Evolutionary conservation across 64 coral and sea anemone species (phyloP).

Genomic region (Montipora efflorescens): DNA sequence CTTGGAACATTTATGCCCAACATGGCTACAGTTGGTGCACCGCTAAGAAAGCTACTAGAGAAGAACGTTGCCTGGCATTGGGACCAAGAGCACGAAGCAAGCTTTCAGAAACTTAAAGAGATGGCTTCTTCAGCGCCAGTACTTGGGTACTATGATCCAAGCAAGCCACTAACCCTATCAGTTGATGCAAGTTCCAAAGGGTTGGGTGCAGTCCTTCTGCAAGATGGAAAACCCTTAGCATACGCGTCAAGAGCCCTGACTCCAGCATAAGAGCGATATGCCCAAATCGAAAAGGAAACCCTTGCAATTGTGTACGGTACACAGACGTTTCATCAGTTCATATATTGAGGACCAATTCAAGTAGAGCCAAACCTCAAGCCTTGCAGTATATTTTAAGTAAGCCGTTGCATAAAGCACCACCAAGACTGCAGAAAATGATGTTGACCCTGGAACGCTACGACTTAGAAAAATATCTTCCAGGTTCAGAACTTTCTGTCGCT

Average conservation of each 20-base stretch:
- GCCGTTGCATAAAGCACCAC: conserved; percentile 49
- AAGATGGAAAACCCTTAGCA: conserved; percentile 52
- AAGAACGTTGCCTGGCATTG: conserved; percentile 56
- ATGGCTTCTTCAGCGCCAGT: conserved; percentile 31
- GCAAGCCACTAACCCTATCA: conserved; percentile 31
- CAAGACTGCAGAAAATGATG: conserved; percentile 45
- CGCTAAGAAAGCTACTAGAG: conserved; percentile 59
- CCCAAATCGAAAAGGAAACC: too few relatives aligned
- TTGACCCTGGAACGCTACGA: conserved; percentile 30
- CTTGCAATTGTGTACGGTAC: conserved; percentile 47
- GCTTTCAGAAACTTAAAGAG: not conserved
- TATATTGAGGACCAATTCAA: conserved; percentile 25
- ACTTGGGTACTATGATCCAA: conserved; percentile 54
- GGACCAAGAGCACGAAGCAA: conserved; percentile 32
- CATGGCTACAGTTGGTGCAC: conserved; percentile 1
- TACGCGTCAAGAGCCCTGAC: conserved; percentile 70
- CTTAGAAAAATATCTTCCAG: conserved; percentile 6
- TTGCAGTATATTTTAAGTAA: conserved; percentile 43
- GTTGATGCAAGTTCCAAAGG: conserved; percentile 60
- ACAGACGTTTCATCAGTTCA: conserved; percentile 58
- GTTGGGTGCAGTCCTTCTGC: conserved; percentile 36
- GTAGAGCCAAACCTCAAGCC: conserved; percentile 47
- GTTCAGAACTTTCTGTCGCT: not conserved
- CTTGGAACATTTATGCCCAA: too few relatives aligned
- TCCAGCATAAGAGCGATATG: not conserved